Evolutionary conservation across 2,888 invertebrate genomes (phyloP), one percentile per base, ranked within the genome.

Genomic region (Ellobium chinense): DNA sequence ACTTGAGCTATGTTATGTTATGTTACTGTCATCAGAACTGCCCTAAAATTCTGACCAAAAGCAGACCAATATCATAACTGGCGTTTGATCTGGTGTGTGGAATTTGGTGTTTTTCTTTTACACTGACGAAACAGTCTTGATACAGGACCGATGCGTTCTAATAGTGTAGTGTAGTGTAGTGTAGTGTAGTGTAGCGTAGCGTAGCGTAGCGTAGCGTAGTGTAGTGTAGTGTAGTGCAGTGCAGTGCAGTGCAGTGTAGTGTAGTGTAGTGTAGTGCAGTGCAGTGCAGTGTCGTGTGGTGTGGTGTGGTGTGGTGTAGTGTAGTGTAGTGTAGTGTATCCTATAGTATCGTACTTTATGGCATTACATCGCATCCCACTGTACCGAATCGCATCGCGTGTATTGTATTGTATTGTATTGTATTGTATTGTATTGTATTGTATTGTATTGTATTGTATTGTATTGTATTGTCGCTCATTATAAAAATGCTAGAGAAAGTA

Each of bases 381-480:
- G n/a, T n/a, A n/a, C n/a, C 31, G 65, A 18, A 65, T 65, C 29
- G 65, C 29, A 29, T 65, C 9, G 29, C 29, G 29, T 60, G 60
- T 27, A 14, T 60, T 60, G 60, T n/a, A 60, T 31, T 65, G 65
- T 21, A 31, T 31, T 31, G 29, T 31, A 65, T 65, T 31, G 65
- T 65, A 65, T 65, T 65, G 65, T 31, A 65, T 31, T 31, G 31
- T 21, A 65, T 29, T 31, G 65, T 29, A 29, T 31, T 31, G 65
- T 65, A 65, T 29, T 65, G 65, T 31, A 65, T 65, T 65, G 65
- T 65, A 65, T 65, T 65, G 65, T 65, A 65, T 29, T 31, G 31
- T 21, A 65, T 60, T 27, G 60, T 65, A 65, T 29, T 65, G 31
- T 31, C n/a, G n/a, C n/a, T n/a, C n/a, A n/a, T n/a, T n/a, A n/a